Evolutionary conservation across 2,113 vertebrate genomes (phyloP), one percentile per base, ranked within the genome.

Genomic region (Falcunculus frontatus): DNA sequence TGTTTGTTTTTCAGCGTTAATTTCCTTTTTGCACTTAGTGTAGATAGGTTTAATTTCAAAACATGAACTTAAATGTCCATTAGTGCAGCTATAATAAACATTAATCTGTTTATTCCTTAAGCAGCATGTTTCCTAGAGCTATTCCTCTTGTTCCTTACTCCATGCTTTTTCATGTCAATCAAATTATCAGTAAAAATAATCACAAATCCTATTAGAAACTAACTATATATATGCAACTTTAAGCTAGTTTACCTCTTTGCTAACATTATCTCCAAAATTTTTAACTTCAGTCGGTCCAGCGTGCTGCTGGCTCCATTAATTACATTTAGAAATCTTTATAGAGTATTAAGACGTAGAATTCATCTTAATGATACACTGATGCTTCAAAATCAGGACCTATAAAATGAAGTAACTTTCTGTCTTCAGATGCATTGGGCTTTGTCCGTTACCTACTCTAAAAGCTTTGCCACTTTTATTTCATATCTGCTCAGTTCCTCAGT

Each of bases 161-260:
- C 52, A 87, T 25, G 35, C 23, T 85, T 89, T 83, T 91, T 77
- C 55, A 30, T 80, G 90, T 93, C 96, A 95, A 94, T 95, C 95
- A 88, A 87, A 77, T 97, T 94, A 96, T 97, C 96, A 68, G 65
- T 96, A 84, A 81, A 87, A 94, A 94, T 96, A 96, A 97, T 98
- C 92, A 89, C 90, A 95, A 93, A 93, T 96, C 80, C 73, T 87
- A 84, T 94, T 97, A 96, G 65, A 42, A 96, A 64, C 78, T 96
- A 95, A 92, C 97, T 97, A 92, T 37, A 64, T 56, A 85, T 85
- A 77, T 83, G 82, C 75, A 87, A 81, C 74, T 91, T 86, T 52
- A 90, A 94, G 42, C 37, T 92, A 85, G 80, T 79, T 96, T 95
- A 77, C 84, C 80, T 95, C 46, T 93, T 95, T 78, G n/a, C 80